Percentiles rank a stretch among this genome's conserved stretches.
phyloP scores from a whole-genome alignment of 1,140 invertebrate genomes.

The Zelostemma sp. region DNA sequence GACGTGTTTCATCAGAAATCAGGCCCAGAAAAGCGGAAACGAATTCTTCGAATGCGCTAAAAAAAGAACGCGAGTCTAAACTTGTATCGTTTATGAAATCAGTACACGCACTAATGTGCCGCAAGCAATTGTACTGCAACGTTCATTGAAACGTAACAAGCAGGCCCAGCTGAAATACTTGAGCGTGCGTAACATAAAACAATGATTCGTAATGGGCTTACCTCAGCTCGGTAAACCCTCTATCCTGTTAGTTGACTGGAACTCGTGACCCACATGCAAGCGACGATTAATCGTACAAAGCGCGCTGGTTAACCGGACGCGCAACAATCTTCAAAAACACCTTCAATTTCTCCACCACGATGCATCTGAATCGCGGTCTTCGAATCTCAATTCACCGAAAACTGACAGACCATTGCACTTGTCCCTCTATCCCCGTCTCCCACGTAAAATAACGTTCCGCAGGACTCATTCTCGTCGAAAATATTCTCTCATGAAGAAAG shows the following conservation, averaged over 20 bases:
- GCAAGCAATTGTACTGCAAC: too few relatives aligned
- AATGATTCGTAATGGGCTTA: slow-evolving; percentile 62
- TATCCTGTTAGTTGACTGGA: slow-evolving; percentile 65
- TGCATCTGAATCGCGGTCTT: neutral
- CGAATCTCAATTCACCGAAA: neutral
- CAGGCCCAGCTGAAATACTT: too few relatives aligned
- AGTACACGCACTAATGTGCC: too few relatives aligned
- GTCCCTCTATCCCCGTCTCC: neutral
- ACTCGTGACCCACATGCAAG: slow-evolving; percentile 70
- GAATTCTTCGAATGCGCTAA: too few relatives aligned
- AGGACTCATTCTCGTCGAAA: too few relatives aligned
- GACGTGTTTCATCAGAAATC: too few relatives aligned
- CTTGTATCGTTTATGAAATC: too few relatives aligned
- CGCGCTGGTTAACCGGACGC: slow-evolving; percentile 42
- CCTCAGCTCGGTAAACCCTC: slow-evolving; percentile 62
- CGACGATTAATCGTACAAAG: slow-evolving; percentile 62
- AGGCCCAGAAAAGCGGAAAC: too few relatives aligned
- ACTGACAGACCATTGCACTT: neutral
- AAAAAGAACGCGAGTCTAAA: too few relatives aligned
- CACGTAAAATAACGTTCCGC: too few relatives aligned
- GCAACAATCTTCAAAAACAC: slow-evolving; percentile 2
- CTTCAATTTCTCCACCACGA: neutral
- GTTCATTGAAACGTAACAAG: too few relatives aligned
- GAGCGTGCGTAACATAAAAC: slow-evolving; percentile 15
- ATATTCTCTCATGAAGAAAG: too few relatives aligned